Percentiles rank a stretch among this genome's conserved stretches.
Evolutionary conservation across 2,113 vertebrate species (phyloP).

Genomic region (Notiomystis cincta): DNA sequence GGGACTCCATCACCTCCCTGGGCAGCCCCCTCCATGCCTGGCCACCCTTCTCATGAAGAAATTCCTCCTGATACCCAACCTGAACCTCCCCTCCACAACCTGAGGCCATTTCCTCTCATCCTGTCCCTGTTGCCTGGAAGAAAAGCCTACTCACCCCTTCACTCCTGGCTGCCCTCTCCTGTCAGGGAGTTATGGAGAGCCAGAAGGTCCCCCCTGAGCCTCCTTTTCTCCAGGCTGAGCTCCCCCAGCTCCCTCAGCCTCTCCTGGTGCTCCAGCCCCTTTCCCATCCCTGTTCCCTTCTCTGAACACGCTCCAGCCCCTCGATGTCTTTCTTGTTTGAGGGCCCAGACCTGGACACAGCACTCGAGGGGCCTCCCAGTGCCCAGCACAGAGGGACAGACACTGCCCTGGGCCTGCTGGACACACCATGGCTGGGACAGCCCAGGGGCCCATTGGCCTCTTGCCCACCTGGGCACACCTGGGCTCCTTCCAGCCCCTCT

Average conservation of each 20-base stretch:
- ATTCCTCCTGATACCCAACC: not conserved
- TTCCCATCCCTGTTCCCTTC: not conserved
- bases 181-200: not conserved
- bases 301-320: not conserved
- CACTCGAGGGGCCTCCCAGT: not conserved
- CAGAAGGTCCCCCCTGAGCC: not conserved
- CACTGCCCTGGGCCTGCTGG: not conserved
- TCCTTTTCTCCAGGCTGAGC: not conserved
- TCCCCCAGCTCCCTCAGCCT: not conserved
- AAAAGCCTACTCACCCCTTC: not conserved
- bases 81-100: rapidly evolving
- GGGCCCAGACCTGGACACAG: not conserved
- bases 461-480: not conserved
- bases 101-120: rapidly evolving
- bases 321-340: rapidly evolving
- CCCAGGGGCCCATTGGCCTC: not conserved
- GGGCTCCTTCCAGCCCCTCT: not conserved
- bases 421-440: not conserved
- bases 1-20: not conserved
- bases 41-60: not conserved
- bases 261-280: not conserved
- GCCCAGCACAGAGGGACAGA: not conserved
- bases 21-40: not conserved
- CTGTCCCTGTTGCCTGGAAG: not conserved
- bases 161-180: not conserved